phyloP scores from a whole-genome alignment of 1,140 invertebrate genomes.

The Teleogryllus occipitalis region DNA sequence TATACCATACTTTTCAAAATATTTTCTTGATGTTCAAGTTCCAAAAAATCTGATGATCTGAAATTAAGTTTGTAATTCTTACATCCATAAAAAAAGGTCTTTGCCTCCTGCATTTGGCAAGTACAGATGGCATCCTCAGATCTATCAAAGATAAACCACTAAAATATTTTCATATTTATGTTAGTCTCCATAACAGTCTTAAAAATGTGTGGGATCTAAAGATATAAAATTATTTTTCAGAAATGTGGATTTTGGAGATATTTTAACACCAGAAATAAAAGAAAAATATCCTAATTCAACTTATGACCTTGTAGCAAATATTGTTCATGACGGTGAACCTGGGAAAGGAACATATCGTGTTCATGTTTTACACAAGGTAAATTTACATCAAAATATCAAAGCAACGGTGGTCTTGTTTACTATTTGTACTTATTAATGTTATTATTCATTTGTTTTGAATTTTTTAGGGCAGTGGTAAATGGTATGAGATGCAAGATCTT shows the following conservation, averaged over 20 bases:
- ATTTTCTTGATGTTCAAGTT: too few relatives aligned
- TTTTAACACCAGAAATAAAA: slow-evolving; percentile 76
- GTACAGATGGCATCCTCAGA: too few relatives aligned
- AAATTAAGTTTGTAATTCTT: too few relatives aligned
- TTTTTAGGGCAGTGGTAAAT: slow-evolving; percentile 57
- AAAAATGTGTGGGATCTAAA: not conserved
- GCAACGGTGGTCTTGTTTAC: not conserved
- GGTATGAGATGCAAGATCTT: slow-evolving; percentile 97
- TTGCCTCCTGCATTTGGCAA: too few relatives aligned
- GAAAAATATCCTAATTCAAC: slow-evolving; percentile 70
- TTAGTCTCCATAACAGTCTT: too few relatives aligned
- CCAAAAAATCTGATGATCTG: too few relatives aligned
- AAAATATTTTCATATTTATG: too few relatives aligned
- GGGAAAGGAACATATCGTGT: slow-evolving; percentile 89
- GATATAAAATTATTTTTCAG: slow-evolving; percentile 41
- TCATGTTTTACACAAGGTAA: slow-evolving; percentile 86
- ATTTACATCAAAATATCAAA: not conserved
- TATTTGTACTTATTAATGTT: not conserved
- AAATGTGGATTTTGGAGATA: slow-evolving; percentile 96
- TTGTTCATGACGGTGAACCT: slow-evolving; percentile 96
- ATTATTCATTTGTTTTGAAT: not conserved
- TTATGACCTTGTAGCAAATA: slow-evolving; percentile 96
- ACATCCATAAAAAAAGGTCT: too few relatives aligned
- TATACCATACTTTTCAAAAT: too few relatives aligned
- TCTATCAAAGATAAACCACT: too few relatives aligned